Evolutionary conservation across 2,797 vertebrate species (phyloP), one percentile per base, ranked within the genome.

Genomic region (Adelosebastes latens): DNA sequence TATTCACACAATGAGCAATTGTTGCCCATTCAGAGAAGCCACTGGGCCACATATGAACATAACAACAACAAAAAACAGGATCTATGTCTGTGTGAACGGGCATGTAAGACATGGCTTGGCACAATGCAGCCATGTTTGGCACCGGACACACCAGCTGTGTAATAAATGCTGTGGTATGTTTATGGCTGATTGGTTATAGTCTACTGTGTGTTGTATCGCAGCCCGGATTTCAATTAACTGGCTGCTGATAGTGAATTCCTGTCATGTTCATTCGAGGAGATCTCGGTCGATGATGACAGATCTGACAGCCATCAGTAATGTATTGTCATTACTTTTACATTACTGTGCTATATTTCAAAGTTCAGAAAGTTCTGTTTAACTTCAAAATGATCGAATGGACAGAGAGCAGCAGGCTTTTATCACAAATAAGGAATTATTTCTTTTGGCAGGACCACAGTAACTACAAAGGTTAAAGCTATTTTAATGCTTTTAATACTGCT

Each of bases 1-100:
- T 94, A 94, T 69, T 84, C 72, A 18, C 32, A 94, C 91, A 95
- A 93, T 92, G 91, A 92, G 46, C 81, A 83, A 88, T 90, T 93
- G 91, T 88, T 89, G 82, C 29, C 58, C 70, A 61, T 85, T 93
- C 83, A 89, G 85, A 62, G 75, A 74, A 84, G 79, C 85, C 80
- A 84, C 66, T 68, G 81, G 77, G 77, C 85, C 87, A 82, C 79
- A 61, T 87, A 88, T 88, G 75, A 71, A 85, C 81, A 86, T 32
- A 77, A 87, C 82, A 83, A 90, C 90, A 89, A 92, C 86, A 52
- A 89, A 86, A 87, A 87, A 64, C 66, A 59, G 31, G 39, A 60
- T 64, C 74, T 83, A 78, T 69, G 76, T 87, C 71, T 86, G 87
- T 82, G 78, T 84, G 87, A 84, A 82, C 25, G 6, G 77, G 32